These are phyloP conservation scores for Triplophysa bombifrons DNA, from an alignment of 2,797 vertebrate species.

Conservation along the genomic window DNA sequence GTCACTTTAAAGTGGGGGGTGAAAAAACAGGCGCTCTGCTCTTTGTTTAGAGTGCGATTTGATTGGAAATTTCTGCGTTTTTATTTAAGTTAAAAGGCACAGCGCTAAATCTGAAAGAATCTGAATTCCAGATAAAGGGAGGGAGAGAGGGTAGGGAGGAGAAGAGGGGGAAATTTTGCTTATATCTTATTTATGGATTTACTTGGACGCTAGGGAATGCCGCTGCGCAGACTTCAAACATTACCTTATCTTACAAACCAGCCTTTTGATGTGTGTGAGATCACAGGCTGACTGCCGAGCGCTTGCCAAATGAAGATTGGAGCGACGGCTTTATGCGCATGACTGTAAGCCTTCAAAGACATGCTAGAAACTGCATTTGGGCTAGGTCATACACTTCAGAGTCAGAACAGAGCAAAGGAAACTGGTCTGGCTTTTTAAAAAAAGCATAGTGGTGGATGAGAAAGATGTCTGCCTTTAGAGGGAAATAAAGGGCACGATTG, in stretches of 20 bases:
- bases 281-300: constrained; percentile 88
- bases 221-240: constrained; percentile 93
- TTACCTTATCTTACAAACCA: constrained; percentile 98
- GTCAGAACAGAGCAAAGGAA: constrained; percentile 76
- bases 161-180: constrained; percentile 69
- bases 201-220: constrained; percentile 91
- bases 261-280: constrained; percentile 93
- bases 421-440: constrained; percentile 59
- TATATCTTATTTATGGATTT: constrained; percentile 95
- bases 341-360: constrained; percentile 88
- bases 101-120: constrained; percentile 75
- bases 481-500: constrained; percentile 11
- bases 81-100: constrained; percentile 74
- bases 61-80: constrained; percentile 65
- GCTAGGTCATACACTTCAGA: constrained; percentile 82
- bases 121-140: constrained; percentile 75
- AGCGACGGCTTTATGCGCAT: constrained; percentile 74
- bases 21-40: constrained; percentile 51
- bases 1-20: constrained; percentile 20
- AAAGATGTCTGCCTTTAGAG: constrained; percentile 65
- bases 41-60: constrained; percentile 67
- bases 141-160: constrained; percentile 60
- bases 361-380: constrained; percentile 82
- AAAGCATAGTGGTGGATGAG: constrained; percentile 64
- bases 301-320: constrained; percentile 89